These are phyloP conservation scores for Rhipidura dahli DNA, from an alignment of 2,113 vertebrate genomes.

Conservation along the genomic window DNA sequence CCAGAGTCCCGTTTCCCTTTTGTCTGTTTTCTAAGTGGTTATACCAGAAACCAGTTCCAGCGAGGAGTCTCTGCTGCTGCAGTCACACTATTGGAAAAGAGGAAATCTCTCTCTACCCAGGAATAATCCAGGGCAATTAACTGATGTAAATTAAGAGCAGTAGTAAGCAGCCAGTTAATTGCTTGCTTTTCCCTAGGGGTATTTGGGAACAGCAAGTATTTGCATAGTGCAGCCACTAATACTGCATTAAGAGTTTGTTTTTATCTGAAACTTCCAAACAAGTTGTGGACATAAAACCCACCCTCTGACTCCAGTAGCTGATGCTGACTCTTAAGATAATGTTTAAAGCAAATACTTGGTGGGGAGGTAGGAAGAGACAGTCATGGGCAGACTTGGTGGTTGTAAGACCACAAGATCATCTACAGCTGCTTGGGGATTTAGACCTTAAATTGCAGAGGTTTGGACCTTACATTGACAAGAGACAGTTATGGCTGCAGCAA, in stretches of 20 bases:
- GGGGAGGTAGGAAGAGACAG: not conserved
- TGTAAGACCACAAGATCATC: not conserved
- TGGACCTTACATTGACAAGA: not conserved
- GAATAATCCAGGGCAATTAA: conserved; percentile 5
- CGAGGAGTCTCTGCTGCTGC: not conserved
- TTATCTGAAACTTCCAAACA: not conserved
- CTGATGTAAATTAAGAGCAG: conserved; percentile 20
- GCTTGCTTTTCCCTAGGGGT: not conserved
- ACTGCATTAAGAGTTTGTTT: not conserved
- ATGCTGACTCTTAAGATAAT: not conserved
- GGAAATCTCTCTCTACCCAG: not conserved
- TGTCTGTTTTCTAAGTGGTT: not conserved
- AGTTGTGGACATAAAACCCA: not conserved
- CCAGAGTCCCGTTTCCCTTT: not conserved
- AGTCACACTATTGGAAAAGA: not conserved
- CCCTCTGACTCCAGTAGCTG: not conserved
- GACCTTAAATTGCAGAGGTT: not conserved
- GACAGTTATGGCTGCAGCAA: not conserved
- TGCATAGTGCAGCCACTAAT: not conserved
- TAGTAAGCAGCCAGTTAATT: not conserved
- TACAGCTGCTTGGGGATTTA: not conserved
- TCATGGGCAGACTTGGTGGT: not conserved
- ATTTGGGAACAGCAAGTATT: not conserved
- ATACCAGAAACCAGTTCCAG: not conserved
- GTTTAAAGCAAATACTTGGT: not conserved